A percentile compares a stretch with the other conserved stretches of the same genome.
These are phyloP conservation scores for Antigone vipio DNA, from an alignment of 2,113 vertebrate genomes.

Conservation along the genomic window DNA sequence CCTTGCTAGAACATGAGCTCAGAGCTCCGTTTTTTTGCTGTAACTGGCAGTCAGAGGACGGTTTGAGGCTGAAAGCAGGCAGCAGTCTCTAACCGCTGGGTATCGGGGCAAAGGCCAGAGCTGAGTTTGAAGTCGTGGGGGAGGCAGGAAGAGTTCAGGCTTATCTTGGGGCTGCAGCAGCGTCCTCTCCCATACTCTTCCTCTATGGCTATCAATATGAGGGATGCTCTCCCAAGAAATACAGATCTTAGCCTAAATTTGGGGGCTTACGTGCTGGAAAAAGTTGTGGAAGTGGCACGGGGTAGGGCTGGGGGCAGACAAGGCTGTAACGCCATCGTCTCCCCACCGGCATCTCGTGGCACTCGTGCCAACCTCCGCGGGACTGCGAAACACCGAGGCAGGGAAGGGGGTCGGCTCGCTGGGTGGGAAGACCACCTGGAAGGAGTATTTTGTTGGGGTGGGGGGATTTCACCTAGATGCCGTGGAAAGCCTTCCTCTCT, in stretches of 20 bases:
- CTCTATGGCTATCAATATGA: neutral
- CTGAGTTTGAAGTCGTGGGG: neutral
- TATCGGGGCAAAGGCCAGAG: neutral
- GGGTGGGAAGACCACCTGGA: neutral
- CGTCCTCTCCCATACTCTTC: neutral
- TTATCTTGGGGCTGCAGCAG: neutral
- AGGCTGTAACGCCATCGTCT: neutral
- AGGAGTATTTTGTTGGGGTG: neutral
- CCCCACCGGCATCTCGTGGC: neutral
- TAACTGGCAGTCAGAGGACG: neutral
- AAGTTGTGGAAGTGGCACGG: fast-evolving
- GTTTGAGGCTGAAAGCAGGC: neutral
- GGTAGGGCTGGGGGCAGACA: neutral
- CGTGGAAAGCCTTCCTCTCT: neutral
- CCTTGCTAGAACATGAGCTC: neutral
- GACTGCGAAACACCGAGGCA: neutral
- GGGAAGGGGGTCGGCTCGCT: fast-evolving
- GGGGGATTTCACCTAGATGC: neutral
- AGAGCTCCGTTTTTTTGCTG: neutral
- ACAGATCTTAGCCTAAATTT: neutral
- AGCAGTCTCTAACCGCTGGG: neutral
- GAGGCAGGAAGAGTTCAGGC: neutral
- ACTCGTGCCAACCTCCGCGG: neutral
- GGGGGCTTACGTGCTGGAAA: neutral
- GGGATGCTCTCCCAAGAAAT: neutral